Evolutionary conservation across 1,140 invertebrate species (phyloP), one percentile per base, ranked within the genome.

Genomic region (Thalassaphorura encarpata): DNA sequence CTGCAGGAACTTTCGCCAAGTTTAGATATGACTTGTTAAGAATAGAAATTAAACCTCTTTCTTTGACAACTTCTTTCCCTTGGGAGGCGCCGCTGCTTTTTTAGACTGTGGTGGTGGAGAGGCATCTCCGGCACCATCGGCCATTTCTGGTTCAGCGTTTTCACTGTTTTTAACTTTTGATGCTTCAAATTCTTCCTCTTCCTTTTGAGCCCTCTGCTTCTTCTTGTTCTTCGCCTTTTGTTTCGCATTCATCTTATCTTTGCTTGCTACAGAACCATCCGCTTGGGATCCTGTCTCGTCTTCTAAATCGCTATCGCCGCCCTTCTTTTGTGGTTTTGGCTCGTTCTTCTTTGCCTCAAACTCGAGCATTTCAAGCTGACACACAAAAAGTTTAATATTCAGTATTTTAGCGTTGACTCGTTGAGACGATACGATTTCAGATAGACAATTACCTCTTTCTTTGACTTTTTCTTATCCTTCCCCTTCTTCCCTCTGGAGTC

Each of bases 101-200:
- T 28, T 56, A 48, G 13, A 16, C 47, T 28, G 28, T 49, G 6
- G 28, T 49, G 26, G 47, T 8, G 8, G 28, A n/a, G 26, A 19
- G 47, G 36, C 16, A 23, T 45, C 13, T n/a, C 23, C 1, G 50
- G 41, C 28, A 8, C 41, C 28, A 15, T 23, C 0, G 27, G 56
- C 39, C 23, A 52, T 51, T 29, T 42, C 48, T 19, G 50, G 40
- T 13, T 64, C 60, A 24, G 61, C 56, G 18, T 57, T 57, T 51
- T 45, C 59, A 11, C 52, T 36, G 48, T 58, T 49, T 52, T 61
- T 29, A 28, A 48, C 36, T 33, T 56, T 13, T 18, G 27, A 36
- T 57, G 42, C 56, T 52, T 52, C 39, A 46, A 58, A 56, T 19
- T 62, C 52, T 13, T 53, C 52, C 19, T 52, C 41, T 16, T 64